phyloP scores from a whole-genome alignment of 1,140 invertebrate genomes.

The Drosophila neocordata region DNA sequence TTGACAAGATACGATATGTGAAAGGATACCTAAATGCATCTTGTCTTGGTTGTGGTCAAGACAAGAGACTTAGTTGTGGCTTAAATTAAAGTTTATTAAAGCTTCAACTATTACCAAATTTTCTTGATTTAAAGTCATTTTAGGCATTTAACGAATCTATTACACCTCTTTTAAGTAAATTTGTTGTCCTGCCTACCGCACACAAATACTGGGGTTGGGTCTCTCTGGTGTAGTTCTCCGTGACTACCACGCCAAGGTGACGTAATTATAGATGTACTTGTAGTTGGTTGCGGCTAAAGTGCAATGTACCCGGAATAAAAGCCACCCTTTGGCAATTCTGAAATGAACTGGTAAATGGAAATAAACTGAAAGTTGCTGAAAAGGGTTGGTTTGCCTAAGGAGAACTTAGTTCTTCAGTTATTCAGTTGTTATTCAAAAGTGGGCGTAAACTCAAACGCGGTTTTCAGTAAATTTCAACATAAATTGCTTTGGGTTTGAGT shows the following conservation, averaged over 20 bases:
- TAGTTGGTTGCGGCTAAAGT: constrained; percentile 49
- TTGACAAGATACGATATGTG: constrained; percentile 39
- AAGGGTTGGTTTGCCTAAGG: constrained; percentile 52
- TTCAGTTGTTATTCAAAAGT: constrained; percentile 32
- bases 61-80: constrained; percentile 24
- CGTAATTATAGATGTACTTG: constrained; percentile 78
- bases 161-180: constrained; percentile 5
- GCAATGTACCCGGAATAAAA: constrained; percentile 58
- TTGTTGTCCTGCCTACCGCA: constrained; percentile 13
- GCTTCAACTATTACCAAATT: not conserved
- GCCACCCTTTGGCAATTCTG: constrained; percentile 47
- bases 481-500: constrained; percentile 11
- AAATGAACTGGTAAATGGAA: constrained; percentile 33
- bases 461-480: not conserved
- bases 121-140: not conserved
- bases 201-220: constrained; percentile 30
- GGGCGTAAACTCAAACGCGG: constrained; percentile 59
- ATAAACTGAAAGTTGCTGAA: constrained; percentile 46
- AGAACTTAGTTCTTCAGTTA: not conserved
- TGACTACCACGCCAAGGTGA: constrained; percentile 62
- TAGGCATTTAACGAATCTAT: constrained; percentile 11
- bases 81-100: constrained; percentile 12
- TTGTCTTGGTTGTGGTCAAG: constrained; percentile 57
- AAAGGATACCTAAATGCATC: constrained; percentile 3
- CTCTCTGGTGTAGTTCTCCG: constrained; percentile 18